Evolutionary conservation across 2,888 invertebrate genomes (phyloP), one percentile per base, ranked within the genome.

Genomic region (Meiosimyza platycephala): DNA sequence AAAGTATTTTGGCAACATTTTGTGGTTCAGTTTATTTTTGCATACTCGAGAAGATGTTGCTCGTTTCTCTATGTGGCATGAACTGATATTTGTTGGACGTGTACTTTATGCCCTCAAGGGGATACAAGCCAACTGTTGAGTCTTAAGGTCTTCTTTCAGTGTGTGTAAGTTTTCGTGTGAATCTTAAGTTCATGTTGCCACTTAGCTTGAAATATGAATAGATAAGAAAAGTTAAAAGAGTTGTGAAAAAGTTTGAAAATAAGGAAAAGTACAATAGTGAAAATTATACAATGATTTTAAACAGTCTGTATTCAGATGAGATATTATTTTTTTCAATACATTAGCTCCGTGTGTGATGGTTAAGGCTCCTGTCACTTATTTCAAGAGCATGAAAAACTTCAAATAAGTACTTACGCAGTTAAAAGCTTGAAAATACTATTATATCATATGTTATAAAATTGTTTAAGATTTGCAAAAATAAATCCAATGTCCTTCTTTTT

Each of bases 1-100:
- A 69, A 69, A 59, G 50, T 59, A 51, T 63, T 69, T 69, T 50
- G 69, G 18, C 48, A 69, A 69, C 50, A 59, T 51, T 59, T 60
- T 48, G 48, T 62, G 33, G 57, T 57, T 57, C 28, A 57, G 12
- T 28, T 62, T 40, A 12, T 60, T 33, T 33, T 16, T 40, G 47
- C 33, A 40, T 40, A 22, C 5, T 40, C 16, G n/a, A 40, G 11
- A 6, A 40, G 60, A 33, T 62, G 60, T n/a, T 16, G 60, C 47
- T 62, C 60, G 40, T 40, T 40, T 6, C 9, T 40, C 9, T 40
- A 40, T 40, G 9, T 40, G 40, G 40, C 40, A 40, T 6, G 40
- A 9, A 6, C 6, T 9, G 40, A 40, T 40, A 40, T 40, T 40
- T 40, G 40, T 40, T 40, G 11, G 60, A 62, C 60, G 40, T 62